Conservation (phyloP, 2,797 vertebrate genomes). For the Sebastes jordani region DNA sequence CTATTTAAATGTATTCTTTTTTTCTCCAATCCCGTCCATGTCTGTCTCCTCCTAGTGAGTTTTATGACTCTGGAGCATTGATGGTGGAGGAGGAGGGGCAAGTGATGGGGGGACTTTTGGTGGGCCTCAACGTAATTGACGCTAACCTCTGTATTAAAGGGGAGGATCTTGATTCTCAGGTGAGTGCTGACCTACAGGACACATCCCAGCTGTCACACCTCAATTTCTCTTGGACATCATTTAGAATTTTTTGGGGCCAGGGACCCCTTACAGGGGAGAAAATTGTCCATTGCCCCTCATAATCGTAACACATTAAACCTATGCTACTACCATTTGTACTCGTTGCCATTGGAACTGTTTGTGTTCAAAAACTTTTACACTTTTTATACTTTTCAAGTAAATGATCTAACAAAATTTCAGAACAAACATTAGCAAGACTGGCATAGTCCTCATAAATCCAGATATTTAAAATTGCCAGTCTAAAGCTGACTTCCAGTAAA, state of each 20-base stretch:
- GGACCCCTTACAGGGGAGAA: no score
- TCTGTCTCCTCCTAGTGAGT: conserved; percentile 84
- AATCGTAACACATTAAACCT: no score
- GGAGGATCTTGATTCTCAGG: conserved; percentile 97
- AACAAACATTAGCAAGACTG: no score
- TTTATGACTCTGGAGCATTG: conserved; percentile 93
- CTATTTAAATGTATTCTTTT: background rate
- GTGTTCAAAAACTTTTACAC: no score
- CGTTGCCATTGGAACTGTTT: no score
- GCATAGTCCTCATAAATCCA: no score
- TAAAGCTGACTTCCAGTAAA: no score
- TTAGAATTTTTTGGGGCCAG: no score
- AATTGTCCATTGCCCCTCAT: no score
- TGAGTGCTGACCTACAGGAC: conserved; percentile 46
- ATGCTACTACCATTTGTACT: no score
- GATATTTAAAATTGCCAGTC: no score
- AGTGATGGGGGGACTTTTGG: conserved; percentile 93
- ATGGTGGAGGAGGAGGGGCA: conserved; percentile 95
- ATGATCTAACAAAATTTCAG: accelerated
- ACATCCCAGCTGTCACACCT: background rate
- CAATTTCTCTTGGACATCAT: background rate
- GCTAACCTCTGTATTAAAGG: conserved; percentile 99
- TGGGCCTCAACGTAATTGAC: conserved; percentile 98
- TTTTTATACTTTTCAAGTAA: no score
- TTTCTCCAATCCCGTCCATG: background rate